A percentile compares a stretch with the other conserved stretches of the same genome.
phyloP scores from a whole-genome alignment of 2,113 vertebrate species.

The Ptyas mucosa region DNA sequence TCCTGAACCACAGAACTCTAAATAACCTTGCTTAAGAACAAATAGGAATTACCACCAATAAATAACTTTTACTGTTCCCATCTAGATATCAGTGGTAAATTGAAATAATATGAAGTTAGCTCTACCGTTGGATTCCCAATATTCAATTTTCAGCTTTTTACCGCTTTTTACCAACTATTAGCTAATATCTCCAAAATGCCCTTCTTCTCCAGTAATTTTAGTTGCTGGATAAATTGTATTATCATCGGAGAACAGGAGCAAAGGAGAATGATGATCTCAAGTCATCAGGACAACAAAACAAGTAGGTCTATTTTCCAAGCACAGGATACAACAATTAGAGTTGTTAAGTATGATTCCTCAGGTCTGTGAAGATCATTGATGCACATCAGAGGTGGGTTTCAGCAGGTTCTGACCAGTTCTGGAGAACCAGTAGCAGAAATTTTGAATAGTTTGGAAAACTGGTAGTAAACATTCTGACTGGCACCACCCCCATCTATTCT shows the following conservation, averaged over 20 bases:
- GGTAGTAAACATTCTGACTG: too few species aligned
- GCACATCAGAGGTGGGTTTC: too few species aligned
- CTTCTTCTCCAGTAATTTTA: too few species aligned
- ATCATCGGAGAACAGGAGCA: too few species aligned
- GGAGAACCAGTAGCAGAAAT: too few species aligned
- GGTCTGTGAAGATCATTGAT: background rate
- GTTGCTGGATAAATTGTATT: background rate
- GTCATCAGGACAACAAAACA: background rate
- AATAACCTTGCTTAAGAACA: background rate
- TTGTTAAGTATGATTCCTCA: background rate
- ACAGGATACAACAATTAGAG: background rate
- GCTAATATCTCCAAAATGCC: background rate
- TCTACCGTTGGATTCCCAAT: background rate
- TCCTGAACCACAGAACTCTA: background rate
- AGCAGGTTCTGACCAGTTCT: too few species aligned
- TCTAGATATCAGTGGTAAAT: background rate
- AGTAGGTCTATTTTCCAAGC: background rate
- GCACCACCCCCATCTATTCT: too few species aligned
- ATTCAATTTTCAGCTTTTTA: background rate
- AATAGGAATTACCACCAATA: background rate
- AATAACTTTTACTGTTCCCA: background rate
- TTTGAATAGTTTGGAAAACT: too few species aligned
- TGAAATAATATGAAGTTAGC: background rate
- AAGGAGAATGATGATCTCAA: background rate
- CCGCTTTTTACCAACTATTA: background rate